Base-by-base conservation (phyloP, 2,113 vertebrate genomes). In the Gadus chalcogrammus region DNA sequence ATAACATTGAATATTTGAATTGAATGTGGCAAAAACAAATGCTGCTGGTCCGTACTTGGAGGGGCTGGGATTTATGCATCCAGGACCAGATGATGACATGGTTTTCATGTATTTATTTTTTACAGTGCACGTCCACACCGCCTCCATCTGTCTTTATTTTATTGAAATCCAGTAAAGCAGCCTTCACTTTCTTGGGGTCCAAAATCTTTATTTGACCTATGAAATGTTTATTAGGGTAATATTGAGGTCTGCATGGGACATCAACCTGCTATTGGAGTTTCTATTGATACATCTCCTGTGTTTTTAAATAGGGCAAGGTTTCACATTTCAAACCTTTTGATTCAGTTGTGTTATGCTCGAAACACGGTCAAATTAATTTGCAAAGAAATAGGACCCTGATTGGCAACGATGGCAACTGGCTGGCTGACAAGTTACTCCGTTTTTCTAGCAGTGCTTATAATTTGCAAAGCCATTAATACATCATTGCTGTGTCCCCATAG, bases 241-340 rank as follows among this genome's bases (percentile, higher is more conserved):
- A 67, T 22, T 0, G 16, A 56, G 64, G 42, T 65, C 38, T 3
- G 52, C 52, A 17, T 27, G 27, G 65, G 27, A 55, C 65, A 55
- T 48, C 22, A 24, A 18, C 16, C 7, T 8, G 24, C 22, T 27
- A 28, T 55, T 67, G 11, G 11, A 56, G 52, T 67, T 56, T 56
- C 52, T 8, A 3, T 67, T 27, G 5, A 18, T 56, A 55, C 20
- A 15, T 27, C 2, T 9, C 11, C n/a, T 20, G 17, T 48, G n/a
- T 65, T 65, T 20, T n/a, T 58, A 16, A 35, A 31, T 18, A 13
- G 42, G 48, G 62, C 28, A 13, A 24, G 48, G 5, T 13, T 55
- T 67, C 65, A 55, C 15, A 55, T 67, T 55, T 67, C 65, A 16
- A 5, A 20, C 52, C 65, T 17, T 67, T 27, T 67, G 22, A 67